phyloP scores from a whole-genome alignment of 2,888 invertebrate species.

The Deilephila porcellus region DNA sequence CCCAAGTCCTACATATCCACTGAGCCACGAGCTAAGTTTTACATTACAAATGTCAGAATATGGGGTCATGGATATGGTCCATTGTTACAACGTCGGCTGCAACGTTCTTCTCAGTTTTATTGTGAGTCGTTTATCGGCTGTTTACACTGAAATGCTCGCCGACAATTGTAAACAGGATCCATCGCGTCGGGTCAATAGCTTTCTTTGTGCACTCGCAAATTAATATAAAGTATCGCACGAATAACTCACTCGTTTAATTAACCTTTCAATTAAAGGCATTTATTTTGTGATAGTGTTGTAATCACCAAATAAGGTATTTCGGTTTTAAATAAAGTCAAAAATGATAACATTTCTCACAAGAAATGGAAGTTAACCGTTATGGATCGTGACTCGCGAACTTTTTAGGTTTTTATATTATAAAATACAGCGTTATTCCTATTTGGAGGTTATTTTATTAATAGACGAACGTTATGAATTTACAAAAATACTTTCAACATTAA shows the following conservation, averaged over 20 bases:
- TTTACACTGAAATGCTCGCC: conserved; percentile 54
- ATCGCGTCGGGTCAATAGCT: conserved; percentile 42
- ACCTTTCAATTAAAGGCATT: neutral
- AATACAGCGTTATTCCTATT: too few relatives aligned
- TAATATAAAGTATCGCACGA: conserved; percentile 14
- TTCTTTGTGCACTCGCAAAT: conserved; percentile 29
- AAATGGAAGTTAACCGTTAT: too few relatives aligned
- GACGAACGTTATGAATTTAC: too few relatives aligned
- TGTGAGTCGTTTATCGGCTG: conserved; percentile 49
- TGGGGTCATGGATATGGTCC: neutral
- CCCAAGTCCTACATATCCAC: too few relatives aligned
- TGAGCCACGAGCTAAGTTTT: neutral
- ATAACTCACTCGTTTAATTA: conserved; percentile 3
- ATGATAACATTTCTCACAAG: too few relatives aligned
- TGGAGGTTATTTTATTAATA: too few relatives aligned
- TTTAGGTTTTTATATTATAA: too few relatives aligned
- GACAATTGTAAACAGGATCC: conserved; percentile 48
- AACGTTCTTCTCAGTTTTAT: conserved; percentile 26
- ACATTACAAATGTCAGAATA: neutral
- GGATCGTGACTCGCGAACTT: too few relatives aligned
- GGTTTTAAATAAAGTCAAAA: too few relatives aligned
- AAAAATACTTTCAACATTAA: too few relatives aligned
- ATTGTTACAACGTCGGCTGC: conserved; percentile 24
- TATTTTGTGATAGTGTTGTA: neutral
- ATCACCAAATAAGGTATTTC: neutral